Base-by-base conservation (phyloP, 2,113 vertebrate genomes). In the Danionella cerebrum region DNA sequence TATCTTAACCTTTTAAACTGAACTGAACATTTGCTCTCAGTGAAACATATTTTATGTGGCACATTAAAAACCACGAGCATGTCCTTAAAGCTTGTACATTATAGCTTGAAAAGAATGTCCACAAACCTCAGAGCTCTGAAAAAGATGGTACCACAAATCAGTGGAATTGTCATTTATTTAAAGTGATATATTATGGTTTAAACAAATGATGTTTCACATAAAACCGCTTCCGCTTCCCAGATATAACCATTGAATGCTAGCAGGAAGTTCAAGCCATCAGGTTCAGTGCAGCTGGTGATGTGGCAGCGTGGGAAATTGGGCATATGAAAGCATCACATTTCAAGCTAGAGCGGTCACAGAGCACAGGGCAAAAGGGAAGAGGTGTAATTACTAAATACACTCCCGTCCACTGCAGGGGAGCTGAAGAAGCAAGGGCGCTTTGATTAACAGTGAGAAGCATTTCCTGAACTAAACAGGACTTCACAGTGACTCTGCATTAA, bases 281-380 rank as follows among this genome's bases (percentile, higher is more conserved):
- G 21, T 44, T 21, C 10, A 19, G 14, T 65, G 68, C 64, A 65
- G 44, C 35, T 12, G 38, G 44, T 9, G 7, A 51, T 65, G 45
- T 33, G 52, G 36, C 83, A 81, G 80, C 81, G 86, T 89, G 88
- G 88, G 88, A 90, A 89, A 88, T 84, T 85, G 78, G 84, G 82
- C 84, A 81, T 89, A 86, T 87, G 85, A 90, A 88, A 79, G 74
- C 76, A 84, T 62, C 74, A 78, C 24, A 72, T 77, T 84, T 90
- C 89, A 91, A 78, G 89, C 86, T 72, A 79, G 80, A 85, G 77
- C 80, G 88, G 80, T 72, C 76, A 81, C 83, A 18, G 69, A 66
- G 75, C 76, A 80, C 76, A 81, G 86, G 82, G 81, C 80, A 87
- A 77, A 44, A 68, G 80, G 78, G 86, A 91, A 84, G 84, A 84